Conservation (phyloP, 2,113 vertebrate genomes). For the Platysteira castanea region DNA sequence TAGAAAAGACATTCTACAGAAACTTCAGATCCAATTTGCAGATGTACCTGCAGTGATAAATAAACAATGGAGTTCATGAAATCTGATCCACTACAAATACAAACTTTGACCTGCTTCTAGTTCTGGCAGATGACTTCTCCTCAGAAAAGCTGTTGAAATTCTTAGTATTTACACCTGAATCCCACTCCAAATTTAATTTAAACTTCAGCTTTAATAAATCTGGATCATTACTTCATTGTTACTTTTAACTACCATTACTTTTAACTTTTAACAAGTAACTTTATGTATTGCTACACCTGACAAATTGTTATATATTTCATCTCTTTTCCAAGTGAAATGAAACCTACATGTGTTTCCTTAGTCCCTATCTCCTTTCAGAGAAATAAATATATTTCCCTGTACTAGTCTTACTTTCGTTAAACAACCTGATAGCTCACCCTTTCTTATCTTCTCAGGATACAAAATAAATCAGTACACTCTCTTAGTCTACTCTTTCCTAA, state of each 20-base stretch:
- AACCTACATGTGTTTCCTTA: neutral
- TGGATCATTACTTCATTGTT: neutral
- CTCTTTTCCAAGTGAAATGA: neutral
- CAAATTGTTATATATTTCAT: neutral
- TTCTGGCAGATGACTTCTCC: neutral
- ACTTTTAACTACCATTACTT: neutral
- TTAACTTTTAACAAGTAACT: neutral
- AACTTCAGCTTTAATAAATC: neutral
- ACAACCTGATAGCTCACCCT: neutral
- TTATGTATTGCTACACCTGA: neutral
- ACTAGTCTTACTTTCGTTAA: neutral
- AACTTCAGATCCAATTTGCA: neutral
- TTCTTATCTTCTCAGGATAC: neutral
- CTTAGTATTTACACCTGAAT: neutral
- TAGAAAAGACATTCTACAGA: neutral
- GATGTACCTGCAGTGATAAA: neutral
- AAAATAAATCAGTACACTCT: neutral
- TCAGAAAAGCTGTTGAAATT: neutral
- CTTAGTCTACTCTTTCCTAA: neutral
- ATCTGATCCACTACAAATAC: neutral
- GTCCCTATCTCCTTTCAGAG: neutral
- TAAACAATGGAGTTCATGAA: neutral
- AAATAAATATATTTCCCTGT: neutral
- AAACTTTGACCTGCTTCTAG: neutral
- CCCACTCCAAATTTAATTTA: neutral